phyloP scores from a whole-genome alignment of 1,140 invertebrate genomes.

The Hyphantria cunea region DNA sequence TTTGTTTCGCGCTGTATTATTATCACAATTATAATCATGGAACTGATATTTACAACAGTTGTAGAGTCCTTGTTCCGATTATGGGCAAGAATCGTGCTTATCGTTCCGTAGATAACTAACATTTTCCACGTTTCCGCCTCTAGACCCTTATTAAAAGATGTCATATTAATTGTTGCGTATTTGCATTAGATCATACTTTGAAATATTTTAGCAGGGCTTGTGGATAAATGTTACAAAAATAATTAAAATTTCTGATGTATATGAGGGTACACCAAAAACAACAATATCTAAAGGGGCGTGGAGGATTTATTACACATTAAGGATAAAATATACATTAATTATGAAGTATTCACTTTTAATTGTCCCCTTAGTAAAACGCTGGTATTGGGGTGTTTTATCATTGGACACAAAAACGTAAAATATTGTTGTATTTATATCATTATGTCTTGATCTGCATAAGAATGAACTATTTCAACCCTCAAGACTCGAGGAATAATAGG shows the following conservation, averaged over 20 bases:
- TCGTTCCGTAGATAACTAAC: constrained; percentile 70
- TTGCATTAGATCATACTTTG: constrained; percentile 51
- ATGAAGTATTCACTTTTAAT: neutral
- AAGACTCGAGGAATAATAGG: constrained; percentile 34
- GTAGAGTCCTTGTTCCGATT: constrained; percentile 77
- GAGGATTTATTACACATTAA: too few relatives aligned
- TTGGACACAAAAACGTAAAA: too few relatives aligned
- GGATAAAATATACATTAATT: too few relatives aligned
- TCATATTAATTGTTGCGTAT: constrained; percentile 56
- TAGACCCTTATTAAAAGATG: constrained; percentile 76
- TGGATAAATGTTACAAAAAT: too few relatives aligned
- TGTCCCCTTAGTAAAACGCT: too few relatives aligned
- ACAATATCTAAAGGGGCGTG: too few relatives aligned
- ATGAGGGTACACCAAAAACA: too few relatives aligned
- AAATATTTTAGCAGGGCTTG: constrained; percentile 30
- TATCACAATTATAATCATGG: constrained; percentile 74
- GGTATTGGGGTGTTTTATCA: too few relatives aligned
- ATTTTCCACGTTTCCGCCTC: constrained; percentile 79
- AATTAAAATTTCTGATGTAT: too few relatives aligned
- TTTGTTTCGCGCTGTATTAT: constrained; percentile 68
- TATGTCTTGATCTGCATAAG: constrained; percentile 14
- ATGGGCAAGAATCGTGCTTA: constrained; percentile 76
- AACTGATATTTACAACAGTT: constrained; percentile 76
- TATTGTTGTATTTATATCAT: neutral
- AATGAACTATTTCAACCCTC: constrained; percentile 20